Evolutionary conservation across 2,797 vertebrate species (phyloP), one percentile per base, ranked within the genome.

Genomic region (Fundulus diaphanus): DNA sequence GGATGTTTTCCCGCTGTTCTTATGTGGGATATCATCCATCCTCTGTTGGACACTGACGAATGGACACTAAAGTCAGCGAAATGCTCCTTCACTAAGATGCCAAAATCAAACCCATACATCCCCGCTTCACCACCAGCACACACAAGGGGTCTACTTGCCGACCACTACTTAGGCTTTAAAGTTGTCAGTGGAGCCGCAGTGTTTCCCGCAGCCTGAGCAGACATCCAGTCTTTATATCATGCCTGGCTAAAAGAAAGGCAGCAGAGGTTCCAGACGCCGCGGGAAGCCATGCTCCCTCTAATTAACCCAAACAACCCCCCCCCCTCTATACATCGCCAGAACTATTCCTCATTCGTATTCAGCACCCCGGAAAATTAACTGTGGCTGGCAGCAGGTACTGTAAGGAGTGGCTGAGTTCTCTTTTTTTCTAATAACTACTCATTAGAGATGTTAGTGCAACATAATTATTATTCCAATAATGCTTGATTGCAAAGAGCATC

Each of bases 231-330:
- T 82, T 88, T 84, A 85, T 76, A 75, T 82, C 87, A 66, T 78
- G 81, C 44, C 70, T 72, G 76, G 73, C 83, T 72, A 63, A 80
- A 73, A 78, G 61, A 69, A 82, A 75, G 56, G 68, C 83, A 74
- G 63, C 82, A 72, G 80, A 78, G 86, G 84, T 90, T 88, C 72
- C 57, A 57, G 7, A 70, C 76, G 49, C 81, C 81, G 79, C 79
- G 33, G 89, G 86, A 88, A 87, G 70, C 75, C 82, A 82, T 76
- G 76, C 73, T 87, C 79, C 68, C 59, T 18, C 84, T 87, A 92
- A 92, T 92, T 90, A 92, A 88, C 89, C 87, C 86, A 84, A 89
- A 85, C 84, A 89, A 79, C 81, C 59, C n/a, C n/a, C n/a, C n/a
- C n/a, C 46, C 73, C 71, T 81, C 82, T 82, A 81, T 89, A 86